A percentile compares a stretch with the other conserved stretches of the same genome.
These are phyloP conservation scores for Antitype chi DNA, from an alignment of 2,888 invertebrate genomes.

Conservation along the genomic window DNA sequence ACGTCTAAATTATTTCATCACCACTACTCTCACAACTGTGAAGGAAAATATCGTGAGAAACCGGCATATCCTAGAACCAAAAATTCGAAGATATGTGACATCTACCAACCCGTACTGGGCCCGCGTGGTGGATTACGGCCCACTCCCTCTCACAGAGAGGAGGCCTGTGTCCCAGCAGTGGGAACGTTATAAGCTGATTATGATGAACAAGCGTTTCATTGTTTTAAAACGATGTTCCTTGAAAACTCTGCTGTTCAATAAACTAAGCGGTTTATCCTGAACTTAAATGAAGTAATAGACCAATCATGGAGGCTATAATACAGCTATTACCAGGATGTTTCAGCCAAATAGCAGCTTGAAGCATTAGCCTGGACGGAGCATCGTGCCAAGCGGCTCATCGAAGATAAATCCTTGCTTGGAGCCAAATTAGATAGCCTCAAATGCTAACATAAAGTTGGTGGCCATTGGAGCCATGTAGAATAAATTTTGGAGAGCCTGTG, in stretches of 20 bases:
- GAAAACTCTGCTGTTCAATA: not conserved
- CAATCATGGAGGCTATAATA: conserved; percentile 21
- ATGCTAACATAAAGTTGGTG: conserved; percentile 33
- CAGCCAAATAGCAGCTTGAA: conserved; percentile 48
- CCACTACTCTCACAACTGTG: too few species aligned
- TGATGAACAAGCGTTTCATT: not conserved
- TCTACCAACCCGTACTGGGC: too few species aligned
- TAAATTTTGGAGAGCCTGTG: conserved; percentile 8
- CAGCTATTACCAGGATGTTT: conserved; percentile 3
- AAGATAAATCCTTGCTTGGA: conserved; percentile 52
- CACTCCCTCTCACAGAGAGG: too few species aligned
- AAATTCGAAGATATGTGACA: too few species aligned
- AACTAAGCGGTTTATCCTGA: not conserved
- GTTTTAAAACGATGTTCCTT: not conserved
- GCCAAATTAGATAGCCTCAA: conserved; percentile 60
- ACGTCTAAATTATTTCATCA: too few species aligned
- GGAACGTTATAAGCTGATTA: too few species aligned
- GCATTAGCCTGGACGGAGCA: conserved; percentile 31
- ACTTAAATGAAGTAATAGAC: conserved; percentile 11
- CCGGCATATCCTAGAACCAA: too few species aligned
- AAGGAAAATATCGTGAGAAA: too few species aligned
- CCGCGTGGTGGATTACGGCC: too few species aligned
- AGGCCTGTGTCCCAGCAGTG: too few species aligned
- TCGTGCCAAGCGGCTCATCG: conserved; percentile 57
- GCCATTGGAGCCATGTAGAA: not conserved